Conservation (phyloP, 2,888 invertebrate genomes). For the Ephialtes manifestator region DNA sequence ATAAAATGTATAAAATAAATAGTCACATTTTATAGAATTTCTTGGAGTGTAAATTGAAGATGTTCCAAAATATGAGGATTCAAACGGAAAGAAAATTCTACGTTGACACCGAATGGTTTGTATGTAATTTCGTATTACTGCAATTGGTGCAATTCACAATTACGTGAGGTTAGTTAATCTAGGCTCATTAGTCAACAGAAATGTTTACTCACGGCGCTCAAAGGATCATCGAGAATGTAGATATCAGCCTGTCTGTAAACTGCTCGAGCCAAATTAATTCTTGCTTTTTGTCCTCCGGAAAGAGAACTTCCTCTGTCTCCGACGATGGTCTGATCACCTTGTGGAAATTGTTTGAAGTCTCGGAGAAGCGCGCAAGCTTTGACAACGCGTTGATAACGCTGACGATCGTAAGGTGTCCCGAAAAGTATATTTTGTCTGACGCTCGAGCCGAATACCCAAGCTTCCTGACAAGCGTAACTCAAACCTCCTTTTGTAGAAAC, state of each 20-base stretch:
- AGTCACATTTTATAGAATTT: too few species aligned
- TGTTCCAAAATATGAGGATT: too few species aligned
- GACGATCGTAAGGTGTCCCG: conserved; percentile 89
- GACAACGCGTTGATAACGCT: conserved; percentile 87
- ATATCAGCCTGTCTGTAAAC: conserved; percentile 89
- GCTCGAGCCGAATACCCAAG: conserved; percentile 93
- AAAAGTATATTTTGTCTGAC: conserved; percentile 95
- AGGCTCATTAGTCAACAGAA: neutral
- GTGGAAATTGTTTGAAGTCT: conserved; percentile 89
- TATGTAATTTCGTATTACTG: too few species aligned
- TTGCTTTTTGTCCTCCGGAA: conserved; percentile 92
- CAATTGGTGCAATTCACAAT: too few species aligned
- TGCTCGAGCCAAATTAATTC: conserved; percentile 89
- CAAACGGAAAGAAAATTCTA: neutral
- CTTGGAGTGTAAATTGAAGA: neutral
- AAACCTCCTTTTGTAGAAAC: conserved; percentile 89
- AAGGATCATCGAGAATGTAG: conserved; percentile 92
- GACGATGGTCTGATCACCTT: conserved; percentile 90
- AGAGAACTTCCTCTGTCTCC: conserved; percentile 91
- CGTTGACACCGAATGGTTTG: too few species aligned
- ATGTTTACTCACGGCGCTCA: conserved; percentile 88
- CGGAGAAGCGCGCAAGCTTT: conserved; percentile 84
- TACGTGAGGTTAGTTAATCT: too few species aligned
- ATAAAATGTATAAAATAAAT: too few species aligned
- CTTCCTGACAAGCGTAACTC: conserved; percentile 94